These are phyloP conservation scores for Tragelaphus oryx DNA, from an alignment of 2,797 vertebrate species.

Conservation along the genomic window DNA sequence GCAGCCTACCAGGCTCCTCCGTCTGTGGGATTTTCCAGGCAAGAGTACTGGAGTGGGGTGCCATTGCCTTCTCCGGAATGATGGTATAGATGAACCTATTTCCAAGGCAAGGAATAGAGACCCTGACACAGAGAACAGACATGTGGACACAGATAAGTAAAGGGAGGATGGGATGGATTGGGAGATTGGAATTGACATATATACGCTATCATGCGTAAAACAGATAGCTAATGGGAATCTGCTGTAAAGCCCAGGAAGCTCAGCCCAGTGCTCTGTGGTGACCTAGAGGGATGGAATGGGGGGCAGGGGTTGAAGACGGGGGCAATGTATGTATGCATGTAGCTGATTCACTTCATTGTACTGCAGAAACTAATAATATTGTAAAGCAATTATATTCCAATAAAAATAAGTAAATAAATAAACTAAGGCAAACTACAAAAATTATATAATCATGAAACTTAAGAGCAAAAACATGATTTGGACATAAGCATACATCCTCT, in stretches of 20 bases:
- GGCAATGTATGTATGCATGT: not conserved
- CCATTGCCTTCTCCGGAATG: not conserved
- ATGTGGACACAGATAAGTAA: not conserved
- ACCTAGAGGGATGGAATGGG: not conserved
- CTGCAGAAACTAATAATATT: not conserved
- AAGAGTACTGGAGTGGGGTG: too few relatives aligned
- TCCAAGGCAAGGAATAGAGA: not conserved
- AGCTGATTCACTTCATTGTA: not conserved
- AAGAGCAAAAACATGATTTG: not conserved
- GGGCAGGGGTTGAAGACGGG: accelerated
- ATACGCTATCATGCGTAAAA: not conserved
- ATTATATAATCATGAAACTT: not conserved
- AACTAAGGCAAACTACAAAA: not conserved
- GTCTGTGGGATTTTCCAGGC: too few relatives aligned
- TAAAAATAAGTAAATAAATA: not conserved
- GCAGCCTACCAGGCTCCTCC: too few relatives aligned
- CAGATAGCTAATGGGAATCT: not conserved
- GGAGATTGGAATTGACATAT: not conserved
- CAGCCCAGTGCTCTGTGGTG: not conserved
- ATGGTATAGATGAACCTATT: not conserved
- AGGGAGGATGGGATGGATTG: not conserved
- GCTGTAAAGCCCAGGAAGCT: not conserved
- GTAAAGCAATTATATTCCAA: not conserved
- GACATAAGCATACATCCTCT: not conserved
- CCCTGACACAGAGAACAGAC: not conserved